Conservation (phyloP, 2,888 invertebrate species). For the Drosophila affinis region DNA sequence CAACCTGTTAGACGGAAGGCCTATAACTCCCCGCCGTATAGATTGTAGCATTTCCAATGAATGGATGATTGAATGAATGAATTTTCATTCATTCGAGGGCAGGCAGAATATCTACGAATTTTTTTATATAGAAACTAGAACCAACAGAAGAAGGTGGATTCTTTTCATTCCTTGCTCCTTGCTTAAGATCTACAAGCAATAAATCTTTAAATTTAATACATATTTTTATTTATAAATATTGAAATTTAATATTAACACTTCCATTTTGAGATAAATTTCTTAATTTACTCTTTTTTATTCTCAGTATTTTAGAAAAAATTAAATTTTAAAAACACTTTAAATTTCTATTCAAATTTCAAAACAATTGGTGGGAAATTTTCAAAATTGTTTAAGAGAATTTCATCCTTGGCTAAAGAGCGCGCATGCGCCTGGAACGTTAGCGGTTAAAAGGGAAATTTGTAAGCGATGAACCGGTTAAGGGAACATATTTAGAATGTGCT, state of each 20-base stretch:
- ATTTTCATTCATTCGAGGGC: not conserved
- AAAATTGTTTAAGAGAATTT: conserved; percentile 40
- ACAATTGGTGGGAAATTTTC: conserved; percentile 1
- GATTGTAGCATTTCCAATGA: conserved; percentile 14
- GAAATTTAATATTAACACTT: no score
- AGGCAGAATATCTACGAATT: no score
- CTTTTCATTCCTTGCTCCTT: not conserved
- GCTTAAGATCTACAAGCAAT: not conserved
- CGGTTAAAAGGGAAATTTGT: conserved; percentile 57
- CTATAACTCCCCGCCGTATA: not conserved
- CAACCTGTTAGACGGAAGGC: conserved; percentile 70
- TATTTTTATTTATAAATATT: no score
- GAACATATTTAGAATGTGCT: conserved; percentile 13
- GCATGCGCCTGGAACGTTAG: conserved; percentile 32
- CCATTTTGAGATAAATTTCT: no score
- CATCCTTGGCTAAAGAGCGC: conserved; percentile 50
- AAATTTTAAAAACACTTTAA: not conserved
- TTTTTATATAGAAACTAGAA: no score
- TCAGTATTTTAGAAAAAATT: not conserved
- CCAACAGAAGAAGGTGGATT: not conserved
- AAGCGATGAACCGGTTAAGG: conserved; percentile 50
- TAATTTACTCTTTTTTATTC: not conserved
- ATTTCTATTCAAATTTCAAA: not conserved
- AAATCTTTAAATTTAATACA: not conserved
- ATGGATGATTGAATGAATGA: conserved; percentile 14